phyloP scores from a whole-genome alignment of 2,797 vertebrate species.

The Falco cherrug region DNA sequence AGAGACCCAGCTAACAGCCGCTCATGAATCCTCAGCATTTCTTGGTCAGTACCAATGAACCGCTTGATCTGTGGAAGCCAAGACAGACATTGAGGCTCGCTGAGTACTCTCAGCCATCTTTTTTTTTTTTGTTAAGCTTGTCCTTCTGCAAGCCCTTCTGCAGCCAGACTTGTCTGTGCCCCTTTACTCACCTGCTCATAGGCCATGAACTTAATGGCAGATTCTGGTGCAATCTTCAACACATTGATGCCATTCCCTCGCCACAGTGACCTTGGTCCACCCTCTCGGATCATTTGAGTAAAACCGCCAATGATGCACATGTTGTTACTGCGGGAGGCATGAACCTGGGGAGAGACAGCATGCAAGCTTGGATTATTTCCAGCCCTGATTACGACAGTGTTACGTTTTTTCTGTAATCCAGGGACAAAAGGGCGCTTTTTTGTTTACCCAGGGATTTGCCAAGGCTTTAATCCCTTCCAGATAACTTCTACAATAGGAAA shows the following conservation, averaged over 20 bases:
- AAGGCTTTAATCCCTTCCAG: constrained; percentile 59
- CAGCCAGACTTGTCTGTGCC: neutral
- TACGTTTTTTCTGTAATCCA: constrained; percentile 20
- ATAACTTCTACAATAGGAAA: constrained; percentile 29
- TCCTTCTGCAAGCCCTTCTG: neutral
- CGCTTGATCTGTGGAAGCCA: constrained; percentile 85
- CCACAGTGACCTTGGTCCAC: constrained; percentile 90
- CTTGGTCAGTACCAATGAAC: constrained; percentile 91
- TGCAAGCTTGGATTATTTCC: neutral
- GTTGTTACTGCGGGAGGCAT: constrained; percentile 90
- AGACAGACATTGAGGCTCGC: neutral
- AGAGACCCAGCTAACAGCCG: constrained; percentile 90
- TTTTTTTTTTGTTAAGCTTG: neutral
- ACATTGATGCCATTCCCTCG: constrained; percentile 96
- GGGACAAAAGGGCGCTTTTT: constrained; percentile 55
- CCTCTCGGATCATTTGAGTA: constrained; percentile 91
- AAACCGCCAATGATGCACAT: constrained; percentile 92
- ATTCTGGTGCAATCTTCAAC: constrained; percentile 94
- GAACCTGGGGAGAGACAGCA: constrained; percentile 80
- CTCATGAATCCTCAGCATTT: constrained; percentile 89
- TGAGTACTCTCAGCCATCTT: neutral
- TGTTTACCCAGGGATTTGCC: constrained; percentile 26
- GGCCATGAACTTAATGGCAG: constrained; percentile 98
- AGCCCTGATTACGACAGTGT: constrained; percentile 15
- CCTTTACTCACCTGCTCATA: constrained; percentile 88